Evolutionary conservation across 1,140 invertebrate genomes (phyloP), one percentile per base, ranked within the genome.

Genomic region (Macrotrachela quadricornifera): DNA sequence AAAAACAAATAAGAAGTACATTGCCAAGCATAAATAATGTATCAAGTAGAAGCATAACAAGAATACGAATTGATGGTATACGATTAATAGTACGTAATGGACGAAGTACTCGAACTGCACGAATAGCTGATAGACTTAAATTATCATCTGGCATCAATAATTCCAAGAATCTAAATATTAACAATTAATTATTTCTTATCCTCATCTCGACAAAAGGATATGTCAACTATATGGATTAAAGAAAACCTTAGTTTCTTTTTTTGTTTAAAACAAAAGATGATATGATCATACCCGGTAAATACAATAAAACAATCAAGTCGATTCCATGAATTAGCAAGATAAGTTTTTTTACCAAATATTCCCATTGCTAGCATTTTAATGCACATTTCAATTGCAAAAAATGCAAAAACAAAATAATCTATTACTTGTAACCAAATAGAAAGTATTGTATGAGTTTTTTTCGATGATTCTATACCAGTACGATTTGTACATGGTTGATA

Each of bases 11-110:
- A 41, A 99, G 76, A 51, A 99, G 75, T 37, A 97, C 92, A 71
- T 97, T 97, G 47, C 92, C 91, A 61, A 97, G 71, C 92, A 97
- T 97, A 1, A 92, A 92, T 54, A 99, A 75, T 2, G 92, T 97
- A 69, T 97, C 92, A 60, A 97, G 74, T 13, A 97, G 76, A 37
- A 97, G 72, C 87, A 94, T 95, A 58, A 96, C 90, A 62, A 96
- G 73, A 60, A 96, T 95, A 56, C 90, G 76, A 87, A 96, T 92
- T 73, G 91, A 96, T 66, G 92, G 92, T 79, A 99, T 96, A 67
- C 92, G 79, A 75, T 99, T 99, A 71, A 99, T 96, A 49, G 92
- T 92, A 58, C 91, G 72, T 51, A 97, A 73, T 18, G 92, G 92
- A 63, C 92, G 74, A 40, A 97, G 74, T 40, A 99, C 92, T 64